A percentile compares a stretch with the other conserved stretches of the same genome.
These are phyloP conservation scores for Poecilus cupreus DNA, from an alignment of 2,888 invertebrate genomes.

Conservation along the genomic window DNA sequence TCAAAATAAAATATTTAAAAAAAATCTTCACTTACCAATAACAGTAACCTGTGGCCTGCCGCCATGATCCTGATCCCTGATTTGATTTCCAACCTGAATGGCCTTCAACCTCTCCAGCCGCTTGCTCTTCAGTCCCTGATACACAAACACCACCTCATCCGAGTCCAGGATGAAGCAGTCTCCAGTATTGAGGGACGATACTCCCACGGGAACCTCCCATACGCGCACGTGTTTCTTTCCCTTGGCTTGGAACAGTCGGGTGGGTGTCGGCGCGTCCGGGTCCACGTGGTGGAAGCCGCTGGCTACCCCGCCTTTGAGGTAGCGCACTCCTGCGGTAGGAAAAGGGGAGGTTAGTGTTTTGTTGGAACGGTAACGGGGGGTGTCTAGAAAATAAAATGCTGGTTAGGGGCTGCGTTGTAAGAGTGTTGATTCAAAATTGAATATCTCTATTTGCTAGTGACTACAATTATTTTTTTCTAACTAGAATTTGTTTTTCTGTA, in stretches of 20 bases:
- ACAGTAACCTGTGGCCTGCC: conserved; percentile 86
- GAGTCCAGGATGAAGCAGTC: conserved; percentile 93
- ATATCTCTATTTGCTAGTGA: no score
- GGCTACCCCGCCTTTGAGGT: conserved; percentile 87
- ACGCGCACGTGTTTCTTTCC: conserved; percentile 87
- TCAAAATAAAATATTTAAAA: no score
- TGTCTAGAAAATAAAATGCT: background rate
- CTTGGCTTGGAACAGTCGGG: conserved; percentile 89
- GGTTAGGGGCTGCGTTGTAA: background rate
- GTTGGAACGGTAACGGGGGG: background rate
- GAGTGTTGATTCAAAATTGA: no score
- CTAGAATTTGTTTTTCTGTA: no score
- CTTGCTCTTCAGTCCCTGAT: conserved; percentile 84
- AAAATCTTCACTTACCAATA: conserved; percentile 76
- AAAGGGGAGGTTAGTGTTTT: conserved; percentile 40
- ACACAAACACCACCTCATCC: conserved; percentile 84
- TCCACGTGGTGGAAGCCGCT: conserved; percentile 92
- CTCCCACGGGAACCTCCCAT: conserved; percentile 70
- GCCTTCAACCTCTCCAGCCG: conserved; percentile 89
- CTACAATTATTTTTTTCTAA: no score
- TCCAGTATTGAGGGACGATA: conserved; percentile 83
- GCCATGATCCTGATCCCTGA: conserved; percentile 90
- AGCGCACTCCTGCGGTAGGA: conserved; percentile 78
- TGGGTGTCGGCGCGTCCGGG: conserved; percentile 82
- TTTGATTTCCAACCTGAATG: conserved; percentile 86